Percentiles rank a stretch among this genome's conserved stretches.
phyloP scores from a whole-genome alignment of 2,888 invertebrate species.

The Agriotes lineatus region DNA sequence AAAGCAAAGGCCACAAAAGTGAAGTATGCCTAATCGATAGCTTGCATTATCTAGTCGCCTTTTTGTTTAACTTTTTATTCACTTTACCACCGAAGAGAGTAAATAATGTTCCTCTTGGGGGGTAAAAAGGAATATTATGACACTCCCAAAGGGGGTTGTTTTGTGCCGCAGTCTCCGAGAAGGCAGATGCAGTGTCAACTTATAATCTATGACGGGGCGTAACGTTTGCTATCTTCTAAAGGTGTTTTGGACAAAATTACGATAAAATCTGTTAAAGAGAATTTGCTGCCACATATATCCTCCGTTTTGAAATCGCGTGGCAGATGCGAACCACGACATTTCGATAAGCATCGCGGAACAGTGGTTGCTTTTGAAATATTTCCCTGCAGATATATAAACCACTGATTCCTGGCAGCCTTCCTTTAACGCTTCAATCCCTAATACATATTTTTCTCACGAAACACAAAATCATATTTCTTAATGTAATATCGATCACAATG shows the following conservation, averaged over 20 bases:
- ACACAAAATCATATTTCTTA: constrained; percentile 42
- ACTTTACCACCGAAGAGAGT: constrained; percentile 59
- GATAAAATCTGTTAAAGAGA: constrained; percentile 38
- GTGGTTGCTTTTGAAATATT: neutral
- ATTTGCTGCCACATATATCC: neutral
- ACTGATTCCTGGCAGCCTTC: neutral
- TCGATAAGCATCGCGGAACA: constrained; percentile 20
- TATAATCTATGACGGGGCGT: constrained; percentile 56
- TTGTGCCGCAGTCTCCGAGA: constrained; percentile 47
- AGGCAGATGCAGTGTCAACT: constrained; percentile 58
- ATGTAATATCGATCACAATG: constrained; percentile 46
- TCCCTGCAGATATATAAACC: neutral
- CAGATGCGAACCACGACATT: constrained; percentile 33
- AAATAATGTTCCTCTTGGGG: constrained; percentile 59
- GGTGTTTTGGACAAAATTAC: constrained; percentile 38
- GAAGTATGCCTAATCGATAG: constrained; percentile 12
- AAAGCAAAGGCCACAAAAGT: too few species aligned
- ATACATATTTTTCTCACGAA: constrained; percentile 10
- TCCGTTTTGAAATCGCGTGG: constrained; percentile 12
- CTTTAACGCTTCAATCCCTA: neutral
- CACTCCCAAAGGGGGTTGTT: constrained; percentile 60
- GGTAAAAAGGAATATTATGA: constrained; percentile 64
- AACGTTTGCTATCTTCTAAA: constrained; percentile 50
- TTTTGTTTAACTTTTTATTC: constrained; percentile 52
- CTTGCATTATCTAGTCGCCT: constrained; percentile 17